These are phyloP conservation scores for Erythrocercus mccallii DNA, from an alignment of 2,113 vertebrate genomes.

Conservation along the genomic window DNA sequence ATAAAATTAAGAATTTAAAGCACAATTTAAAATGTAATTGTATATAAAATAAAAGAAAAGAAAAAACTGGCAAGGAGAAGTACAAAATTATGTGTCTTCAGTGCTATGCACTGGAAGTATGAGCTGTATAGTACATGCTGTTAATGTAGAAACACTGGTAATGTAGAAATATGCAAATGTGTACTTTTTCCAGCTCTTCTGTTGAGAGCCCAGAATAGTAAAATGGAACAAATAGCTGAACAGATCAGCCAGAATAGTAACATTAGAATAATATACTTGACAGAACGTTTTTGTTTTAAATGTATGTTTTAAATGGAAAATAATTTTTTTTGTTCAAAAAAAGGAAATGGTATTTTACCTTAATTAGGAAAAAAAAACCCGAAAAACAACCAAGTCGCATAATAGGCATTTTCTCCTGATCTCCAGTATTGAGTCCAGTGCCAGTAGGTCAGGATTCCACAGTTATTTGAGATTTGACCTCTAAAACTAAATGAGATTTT, in stretches of 20 bases:
- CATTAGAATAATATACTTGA: background rate
- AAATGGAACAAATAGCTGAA: background rate
- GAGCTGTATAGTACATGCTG: background rate
- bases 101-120: background rate
- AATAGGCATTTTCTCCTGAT: background rate
- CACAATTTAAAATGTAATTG: background rate
- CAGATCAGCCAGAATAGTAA: background rate
- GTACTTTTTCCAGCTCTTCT: background rate
- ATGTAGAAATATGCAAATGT: constrained; percentile 31
- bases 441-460: background rate
- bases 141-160: background rate
- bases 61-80: background rate
- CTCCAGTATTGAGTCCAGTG: background rate
- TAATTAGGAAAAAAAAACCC: background rate
- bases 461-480: background rate
- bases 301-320: background rate
- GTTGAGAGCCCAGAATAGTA: background rate
- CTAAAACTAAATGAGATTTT: background rate
- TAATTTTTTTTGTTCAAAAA: background rate
- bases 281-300: background rate
- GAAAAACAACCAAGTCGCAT: background rate
- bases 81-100: background rate
- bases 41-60: background rate
- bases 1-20: constrained; percentile 1
- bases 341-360: background rate